These are phyloP conservation scores for Cuniculus paca DNA, from an alignment of 2,797 vertebrate species.

Conservation along the genomic window DNA sequence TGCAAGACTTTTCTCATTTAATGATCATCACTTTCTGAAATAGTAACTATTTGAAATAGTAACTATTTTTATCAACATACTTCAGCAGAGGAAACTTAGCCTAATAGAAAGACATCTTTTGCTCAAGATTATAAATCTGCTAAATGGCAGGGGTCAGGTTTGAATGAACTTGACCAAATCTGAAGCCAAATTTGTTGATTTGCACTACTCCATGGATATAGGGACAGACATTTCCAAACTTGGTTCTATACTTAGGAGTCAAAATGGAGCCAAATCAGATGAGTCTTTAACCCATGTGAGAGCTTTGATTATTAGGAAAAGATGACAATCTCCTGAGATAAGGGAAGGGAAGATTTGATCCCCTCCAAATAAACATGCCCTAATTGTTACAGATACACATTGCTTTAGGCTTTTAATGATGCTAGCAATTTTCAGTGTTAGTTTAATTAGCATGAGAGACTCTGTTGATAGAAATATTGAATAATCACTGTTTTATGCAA, in stretches of 20 bases:
- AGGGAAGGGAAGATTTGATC: conserved; percentile 55
- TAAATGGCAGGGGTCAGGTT: background rate
- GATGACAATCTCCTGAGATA: conserved; percentile 35
- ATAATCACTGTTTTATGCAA: conserved; percentile 79
- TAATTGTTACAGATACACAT: conserved; percentile 72
- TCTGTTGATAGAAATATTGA: conserved; percentile 72
- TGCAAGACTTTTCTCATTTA: background rate
- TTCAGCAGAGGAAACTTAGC: conserved; percentile 32
- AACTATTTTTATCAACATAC: background rate
- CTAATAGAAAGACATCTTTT: background rate
- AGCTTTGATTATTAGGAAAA: conserved; percentile 46
- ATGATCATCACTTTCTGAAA: background rate
- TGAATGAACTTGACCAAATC: background rate
- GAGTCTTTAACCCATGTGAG: background rate
- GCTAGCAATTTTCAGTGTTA: conserved; percentile 74
- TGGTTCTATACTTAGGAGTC: background rate
- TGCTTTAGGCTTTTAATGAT: conserved; percentile 73
- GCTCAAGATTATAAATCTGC: background rate
- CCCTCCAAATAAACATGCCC: conserved; percentile 55
- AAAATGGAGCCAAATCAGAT: conserved; percentile 23
- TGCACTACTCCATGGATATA: background rate
- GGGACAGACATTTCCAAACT: background rate
- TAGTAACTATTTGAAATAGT: background rate
- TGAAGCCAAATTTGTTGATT: background rate
- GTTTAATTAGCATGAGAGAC: conserved; percentile 81